Evolutionary conservation across 2,797 vertebrate genomes (phyloP).

Genomic region (Florisuga fusca): DNA sequence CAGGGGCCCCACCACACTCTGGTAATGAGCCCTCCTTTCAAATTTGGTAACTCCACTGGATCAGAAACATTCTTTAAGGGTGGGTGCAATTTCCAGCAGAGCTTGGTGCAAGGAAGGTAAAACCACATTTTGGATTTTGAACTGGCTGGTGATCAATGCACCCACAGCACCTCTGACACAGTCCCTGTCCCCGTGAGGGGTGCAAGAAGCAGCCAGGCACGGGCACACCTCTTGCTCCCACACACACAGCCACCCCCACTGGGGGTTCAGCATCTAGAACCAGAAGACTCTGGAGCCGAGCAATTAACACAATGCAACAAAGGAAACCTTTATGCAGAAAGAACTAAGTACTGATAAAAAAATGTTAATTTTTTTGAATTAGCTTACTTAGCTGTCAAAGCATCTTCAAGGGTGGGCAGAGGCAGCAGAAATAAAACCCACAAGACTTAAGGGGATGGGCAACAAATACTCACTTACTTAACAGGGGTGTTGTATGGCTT

Average conservation of each 20-base stretch:
- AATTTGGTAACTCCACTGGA: neutral
- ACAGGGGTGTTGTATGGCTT: slow-evolving; percentile 57
- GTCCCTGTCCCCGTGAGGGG: fast-evolving
- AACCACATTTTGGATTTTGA: neutral
- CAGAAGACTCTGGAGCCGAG: neutral
- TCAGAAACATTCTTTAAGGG: neutral
- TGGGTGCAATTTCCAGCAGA: neutral
- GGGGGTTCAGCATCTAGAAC: neutral
- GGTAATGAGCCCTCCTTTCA: neutral
- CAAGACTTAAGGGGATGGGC: slow-evolving; percentile 51
- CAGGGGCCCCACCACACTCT: neutral
- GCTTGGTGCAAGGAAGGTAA: neutral
- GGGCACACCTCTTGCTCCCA: neutral
- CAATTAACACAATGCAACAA: neutral
- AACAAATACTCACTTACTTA: slow-evolving; percentile 54
- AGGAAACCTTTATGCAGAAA: neutral
- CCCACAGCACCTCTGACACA: neutral
- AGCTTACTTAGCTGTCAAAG: slow-evolving; percentile 25
- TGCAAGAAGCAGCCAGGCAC: neutral
- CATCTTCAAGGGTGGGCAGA: slow-evolving; percentile 31
- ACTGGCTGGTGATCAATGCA: fast-evolving
- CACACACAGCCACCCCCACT: neutral
- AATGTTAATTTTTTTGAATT: slow-evolving; percentile 6
- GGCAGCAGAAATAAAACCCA: slow-evolving; percentile 22
- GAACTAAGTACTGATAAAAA: neutral